Base-by-base conservation (phyloP, 2,113 vertebrate species). In the Cheirogaleus medius region DNA sequence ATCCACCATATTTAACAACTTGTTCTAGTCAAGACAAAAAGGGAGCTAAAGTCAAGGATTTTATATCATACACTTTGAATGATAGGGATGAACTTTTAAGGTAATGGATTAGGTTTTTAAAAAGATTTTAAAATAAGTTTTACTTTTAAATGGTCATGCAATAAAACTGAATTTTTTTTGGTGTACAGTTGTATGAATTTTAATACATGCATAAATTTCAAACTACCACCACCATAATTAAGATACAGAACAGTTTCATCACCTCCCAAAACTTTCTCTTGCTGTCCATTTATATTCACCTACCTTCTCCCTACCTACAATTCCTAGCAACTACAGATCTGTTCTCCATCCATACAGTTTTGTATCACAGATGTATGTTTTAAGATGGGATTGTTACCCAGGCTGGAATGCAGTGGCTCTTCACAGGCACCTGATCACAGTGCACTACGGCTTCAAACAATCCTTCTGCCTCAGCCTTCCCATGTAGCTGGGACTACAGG, bases 71-170 rank as follows among this genome's bases (percentile, higher is more conserved):
- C 29, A 54, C 4, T 44, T 76, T 88, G 34, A 83, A 58, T 34
- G 39, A 69, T 66, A 92, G 14, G 74, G 83, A 90, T 91, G 68
- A 56, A 29, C 32, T 94, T 87, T 76, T 91, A 89, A 85, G 44
- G 27, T 47, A 86, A 85, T 44, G 20, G 13, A 63, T 73, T 91
- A 29, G 9, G 2, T 23, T 76, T 81, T 71, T 69, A 10, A 77
- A 66, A 66, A 34, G 32, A 32, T 71, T 47, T 64, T 60, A 60
- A 71, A 39, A 89, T 73, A 91, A 74, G 13, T 47, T 56, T 77
- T 68, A 86, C 71, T 85, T 74, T 66, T 88, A 76, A 83, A 77
- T 60, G 29, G 42, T 78, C 64, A 71, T 54, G 63, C 14, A 39
- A 17, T 73, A 90, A 77, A 92, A 39, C 6, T 34, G 44, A 88